Evolutionary conservation across 2,888 invertebrate species (phyloP).

Genomic region (Philhelius pedissequus): DNA sequence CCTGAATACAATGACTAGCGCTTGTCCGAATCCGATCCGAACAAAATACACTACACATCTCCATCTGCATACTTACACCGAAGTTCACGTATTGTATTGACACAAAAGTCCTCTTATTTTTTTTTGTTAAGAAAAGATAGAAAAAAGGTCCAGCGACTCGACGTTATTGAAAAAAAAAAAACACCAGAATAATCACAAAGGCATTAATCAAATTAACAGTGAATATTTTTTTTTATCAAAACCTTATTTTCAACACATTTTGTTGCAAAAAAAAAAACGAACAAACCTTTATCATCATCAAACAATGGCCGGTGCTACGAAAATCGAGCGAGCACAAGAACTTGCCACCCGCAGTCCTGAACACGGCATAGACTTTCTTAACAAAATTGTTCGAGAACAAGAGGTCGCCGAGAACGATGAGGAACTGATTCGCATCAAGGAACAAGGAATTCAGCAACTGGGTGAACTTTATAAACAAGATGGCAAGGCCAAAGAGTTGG

Average conservation of each 20-base stretch:
- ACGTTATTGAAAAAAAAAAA: slow-evolving; percentile 70
- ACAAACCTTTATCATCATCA: neutral
- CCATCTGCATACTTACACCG: slow-evolving; percentile 62
- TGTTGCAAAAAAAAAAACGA: neutral
- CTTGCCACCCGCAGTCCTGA: slow-evolving; percentile 87
- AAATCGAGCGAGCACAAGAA: slow-evolving; percentile 91
- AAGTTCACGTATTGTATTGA: slow-evolving; percentile 67
- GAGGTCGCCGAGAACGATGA: slow-evolving; percentile 90
- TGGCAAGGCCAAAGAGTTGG: slow-evolving; percentile 94
- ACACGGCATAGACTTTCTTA: slow-evolving; percentile 86
- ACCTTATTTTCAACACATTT: neutral
- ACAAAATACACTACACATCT: too few species aligned
- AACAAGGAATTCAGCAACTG: slow-evolving; percentile 95
- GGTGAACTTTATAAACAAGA: slow-evolving; percentile 95
- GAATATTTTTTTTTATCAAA: slow-evolving; percentile 28
- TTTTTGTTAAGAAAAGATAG: slow-evolving; percentile 23
- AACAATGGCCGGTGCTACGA: slow-evolving; percentile 92
- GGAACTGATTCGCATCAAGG: slow-evolving; percentile 93
- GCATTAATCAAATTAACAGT: slow-evolving; percentile 61
- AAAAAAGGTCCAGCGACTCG: slow-evolving; percentile 69
- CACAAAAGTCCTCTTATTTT: slow-evolving; percentile 57
- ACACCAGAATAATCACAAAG: slow-evolving; percentile 68
- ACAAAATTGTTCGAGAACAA: slow-evolving; percentile 88
- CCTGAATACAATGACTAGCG: slow-evolving; percentile 77
- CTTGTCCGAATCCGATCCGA: too few species aligned